Evolutionary conservation across 2,888 invertebrate genomes (phyloP).

Genomic region (Drosophila pseudotalamancana): DNA sequence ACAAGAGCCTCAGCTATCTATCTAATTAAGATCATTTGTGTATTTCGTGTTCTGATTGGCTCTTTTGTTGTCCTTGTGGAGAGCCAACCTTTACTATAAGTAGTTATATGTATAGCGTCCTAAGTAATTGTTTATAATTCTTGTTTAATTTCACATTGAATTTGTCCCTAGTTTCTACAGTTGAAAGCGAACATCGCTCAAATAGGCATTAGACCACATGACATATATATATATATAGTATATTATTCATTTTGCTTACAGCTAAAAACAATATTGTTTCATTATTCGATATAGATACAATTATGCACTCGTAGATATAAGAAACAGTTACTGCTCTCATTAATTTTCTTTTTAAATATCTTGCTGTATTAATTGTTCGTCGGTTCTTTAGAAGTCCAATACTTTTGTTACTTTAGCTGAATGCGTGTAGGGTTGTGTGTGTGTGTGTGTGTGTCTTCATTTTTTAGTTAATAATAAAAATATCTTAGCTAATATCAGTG

Average conservation of each 20-base stretch:
- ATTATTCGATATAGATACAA: conserved; percentile 37
- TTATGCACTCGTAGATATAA: conserved; percentile 33
- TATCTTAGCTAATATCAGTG: conserved; percentile 77
- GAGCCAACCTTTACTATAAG: conserved; percentile 33
- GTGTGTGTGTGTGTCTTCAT: conserved; percentile 36
- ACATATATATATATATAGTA: conserved; percentile 40
- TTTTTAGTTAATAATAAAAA: conserved; percentile 61
- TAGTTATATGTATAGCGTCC: conserved; percentile 21
- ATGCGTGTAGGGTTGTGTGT: conserved; percentile 33
- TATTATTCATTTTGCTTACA: conserved; percentile 15
- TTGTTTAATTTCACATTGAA: conserved; percentile 59
- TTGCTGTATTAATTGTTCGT: conserved; percentile 38
- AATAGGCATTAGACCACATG: conserved; percentile 63
- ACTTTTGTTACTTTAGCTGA: conserved; percentile 37
- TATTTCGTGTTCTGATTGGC: background rate
- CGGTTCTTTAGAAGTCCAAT: conserved; percentile 71
- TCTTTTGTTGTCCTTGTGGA: conserved; percentile 10
- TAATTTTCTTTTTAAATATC: conserved; percentile 8
- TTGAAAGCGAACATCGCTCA: conserved; percentile 82
- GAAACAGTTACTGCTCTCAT: conserved; percentile 58
- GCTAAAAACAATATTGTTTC: conserved; percentile 43
- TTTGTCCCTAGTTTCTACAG: conserved; percentile 69
- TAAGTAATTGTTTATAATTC: conserved; percentile 34
- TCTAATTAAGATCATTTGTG: too few species aligned
- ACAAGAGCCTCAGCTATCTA: conserved; percentile 19